Conservation (phyloP, 2,797 vertebrate species). For the Xenops minutus region DNA sequence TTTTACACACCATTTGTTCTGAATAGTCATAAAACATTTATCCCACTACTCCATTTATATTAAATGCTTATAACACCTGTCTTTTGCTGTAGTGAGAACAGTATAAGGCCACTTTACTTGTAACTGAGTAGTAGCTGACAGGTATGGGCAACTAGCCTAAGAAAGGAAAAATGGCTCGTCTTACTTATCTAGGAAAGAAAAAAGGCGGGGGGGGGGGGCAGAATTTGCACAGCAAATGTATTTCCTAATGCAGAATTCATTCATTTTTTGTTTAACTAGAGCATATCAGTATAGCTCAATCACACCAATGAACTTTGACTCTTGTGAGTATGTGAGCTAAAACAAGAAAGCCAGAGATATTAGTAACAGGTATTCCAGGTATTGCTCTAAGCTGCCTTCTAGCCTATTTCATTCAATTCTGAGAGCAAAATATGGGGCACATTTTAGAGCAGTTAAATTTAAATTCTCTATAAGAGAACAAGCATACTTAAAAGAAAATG, state of each 20-base stretch:
- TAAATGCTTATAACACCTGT: not conserved
- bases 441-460: not conserved
- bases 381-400: not conserved
- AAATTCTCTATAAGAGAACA: not conserved
- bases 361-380: not conserved
- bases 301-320: not conserved
- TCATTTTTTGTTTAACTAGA: not conserved
- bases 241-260: conserved; percentile 5
- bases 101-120: not conserved
- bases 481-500: not conserved
- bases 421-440: not conserved
- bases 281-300: not conserved
- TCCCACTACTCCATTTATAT: not conserved
- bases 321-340: not conserved
- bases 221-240: not conserved
- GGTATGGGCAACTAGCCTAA: not conserved
- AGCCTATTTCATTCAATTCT: not conserved
- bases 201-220: not conserved
- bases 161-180: not conserved
- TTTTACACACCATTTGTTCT: not conserved
- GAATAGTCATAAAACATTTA: not conserved
- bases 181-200: not conserved
- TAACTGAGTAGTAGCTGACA: not conserved
- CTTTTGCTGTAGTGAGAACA: not conserved
- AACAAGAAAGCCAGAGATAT: not conserved